Conservation (phyloP, 2,888 invertebrate species). For the Autographa gamma region DNA sequence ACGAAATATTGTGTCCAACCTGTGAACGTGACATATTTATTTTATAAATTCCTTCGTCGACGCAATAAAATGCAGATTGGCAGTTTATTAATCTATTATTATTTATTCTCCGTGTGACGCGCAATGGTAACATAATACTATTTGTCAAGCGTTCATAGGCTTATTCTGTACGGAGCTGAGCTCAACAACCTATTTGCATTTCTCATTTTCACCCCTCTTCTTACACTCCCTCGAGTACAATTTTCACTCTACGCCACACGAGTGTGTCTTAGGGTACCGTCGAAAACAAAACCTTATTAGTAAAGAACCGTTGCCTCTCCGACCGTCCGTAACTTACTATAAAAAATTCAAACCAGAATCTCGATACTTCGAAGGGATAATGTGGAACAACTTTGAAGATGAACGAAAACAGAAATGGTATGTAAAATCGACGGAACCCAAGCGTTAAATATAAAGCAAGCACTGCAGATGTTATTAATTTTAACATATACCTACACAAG, state of each 20-base stretch:
- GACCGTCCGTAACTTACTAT: slow-evolving; percentile 14
- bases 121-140: slow-evolving; percentile 78
- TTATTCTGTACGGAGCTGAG: slow-evolving; percentile 76
- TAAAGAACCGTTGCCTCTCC: slow-evolving; percentile 45
- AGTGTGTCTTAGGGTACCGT: slow-evolving; percentile 68
- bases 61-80: slow-evolving; percentile 56
- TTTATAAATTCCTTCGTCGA: slow-evolving; percentile 49
- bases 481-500: slow-evolving; percentile 40
- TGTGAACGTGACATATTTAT: slow-evolving; percentile 62
- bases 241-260: slow-evolving; percentile 74
- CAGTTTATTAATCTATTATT: slow-evolving; percentile 67
- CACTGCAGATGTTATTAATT: slow-evolving; percentile 48
- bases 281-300: slow-evolving; percentile 45
- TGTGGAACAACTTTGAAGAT: slow-evolving; percentile 14
- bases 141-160: slow-evolving; percentile 82
- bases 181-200: slow-evolving; percentile 85
- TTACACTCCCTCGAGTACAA: slow-evolving; percentile 77
- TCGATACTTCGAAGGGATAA: slow-evolving; percentile 14
- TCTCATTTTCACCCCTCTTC: slow-evolving; percentile 85
- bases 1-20: slow-evolving; percentile 67
- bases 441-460: slow-evolving; percentile 20
- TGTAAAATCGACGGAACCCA: slow-evolving; percentile 43
- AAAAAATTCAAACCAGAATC: slow-evolving; percentile 22
- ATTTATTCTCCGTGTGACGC: slow-evolving; percentile 62
- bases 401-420: not conserved